These are phyloP conservation scores for Globia sparganii DNA, from an alignment of 2,888 invertebrate genomes.

Conservation along the genomic window DNA sequence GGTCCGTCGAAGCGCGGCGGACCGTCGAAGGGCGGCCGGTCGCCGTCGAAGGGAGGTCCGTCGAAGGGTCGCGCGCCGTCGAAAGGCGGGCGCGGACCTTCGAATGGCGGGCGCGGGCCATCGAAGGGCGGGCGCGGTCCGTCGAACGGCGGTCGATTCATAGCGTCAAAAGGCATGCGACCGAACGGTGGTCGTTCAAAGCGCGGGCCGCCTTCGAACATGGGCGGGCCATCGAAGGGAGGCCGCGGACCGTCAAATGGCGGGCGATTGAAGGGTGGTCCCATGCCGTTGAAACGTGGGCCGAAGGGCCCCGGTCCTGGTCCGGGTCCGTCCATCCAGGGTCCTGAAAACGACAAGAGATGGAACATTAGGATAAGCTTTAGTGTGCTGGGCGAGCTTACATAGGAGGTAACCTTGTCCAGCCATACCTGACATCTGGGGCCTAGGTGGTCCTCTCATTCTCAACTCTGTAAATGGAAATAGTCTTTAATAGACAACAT, in stretches of 20 bases:
- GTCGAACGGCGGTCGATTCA: constrained; percentile 77
- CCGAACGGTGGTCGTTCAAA: constrained; percentile 70
- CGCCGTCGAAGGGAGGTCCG: constrained; percentile 70
- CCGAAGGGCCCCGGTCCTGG: constrained; percentile 76
- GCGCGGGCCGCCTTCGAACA: constrained; percentile 62
- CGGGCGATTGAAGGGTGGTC: constrained; percentile 76
- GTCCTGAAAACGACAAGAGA: constrained; percentile 77
- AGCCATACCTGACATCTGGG: constrained; percentile 83
- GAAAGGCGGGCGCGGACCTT: constrained; percentile 78
- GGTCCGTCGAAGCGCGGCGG: constrained; percentile 75
- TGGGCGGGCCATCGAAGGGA: constrained; percentile 69
- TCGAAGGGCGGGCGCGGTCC: constrained; percentile 77
- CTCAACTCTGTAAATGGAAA: constrained; percentile 86
- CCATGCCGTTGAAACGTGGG: constrained; percentile 84
- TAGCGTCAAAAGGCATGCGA: constrained; percentile 71
- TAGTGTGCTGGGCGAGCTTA: constrained; percentile 50
- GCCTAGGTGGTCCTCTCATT: constrained; percentile 86
- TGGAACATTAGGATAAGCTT: constrained; percentile 25
- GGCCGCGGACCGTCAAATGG: constrained; percentile 78
- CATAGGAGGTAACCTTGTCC: constrained; percentile 47
- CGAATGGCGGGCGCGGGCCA: constrained; percentile 74
- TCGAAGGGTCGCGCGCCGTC: constrained; percentile 74
- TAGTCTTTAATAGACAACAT: constrained; percentile 59
- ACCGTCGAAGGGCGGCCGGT: constrained; percentile 68
- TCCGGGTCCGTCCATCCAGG: constrained; percentile 86